Evolutionary conservation across 2,113 vertebrate species (phyloP), one percentile per base, ranked within the genome.

Genomic region (Neolamprologus devosi): DNA sequence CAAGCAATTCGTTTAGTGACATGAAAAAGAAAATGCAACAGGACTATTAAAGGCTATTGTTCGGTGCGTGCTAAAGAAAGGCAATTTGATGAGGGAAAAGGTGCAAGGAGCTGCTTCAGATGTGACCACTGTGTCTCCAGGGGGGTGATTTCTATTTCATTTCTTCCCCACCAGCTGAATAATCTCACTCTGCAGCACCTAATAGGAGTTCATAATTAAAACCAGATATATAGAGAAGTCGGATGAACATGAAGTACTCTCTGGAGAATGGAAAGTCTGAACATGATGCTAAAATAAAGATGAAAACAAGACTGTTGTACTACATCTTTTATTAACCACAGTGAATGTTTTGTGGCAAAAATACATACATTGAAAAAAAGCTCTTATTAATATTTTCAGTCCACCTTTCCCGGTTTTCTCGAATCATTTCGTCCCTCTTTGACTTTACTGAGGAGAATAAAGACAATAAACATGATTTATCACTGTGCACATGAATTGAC

Each of bases 121-220:
- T 78, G 85, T 82, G 73, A 84, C 81, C 85, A 45, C 17, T 58
- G 63, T 53, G 57, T 80, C 89, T 88, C 78, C 81, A 37, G 70
- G 83, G 89, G 54, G 68, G 73, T 12, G 45, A 49, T 82, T 87
- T 85, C 78, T 42, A 55, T 82, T 88, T 40, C 10, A 11, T 86
- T 75, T 79, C 63, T n/a, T 33, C 45, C 11, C 10, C 83, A 83
- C 47, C 83, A 91, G 83, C 88, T 90, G 80, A 37, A 84, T 87
- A 89, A 92, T 89, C 81, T 79, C 23, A 80, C 37, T 91, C 51
- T 84, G 21, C 45, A 51, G 49, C 26, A 57, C n/a, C 75, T 80
- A 82, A 86, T 78, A 81, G 65, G 45, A 81, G 47, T 90, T 88
- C 83, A 91, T 78, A 85, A 92, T 92, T 92, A 92, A 92, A 90